Evolutionary conservation across 2,888 invertebrate species (phyloP).

Genomic region (Macropis europaea): DNA sequence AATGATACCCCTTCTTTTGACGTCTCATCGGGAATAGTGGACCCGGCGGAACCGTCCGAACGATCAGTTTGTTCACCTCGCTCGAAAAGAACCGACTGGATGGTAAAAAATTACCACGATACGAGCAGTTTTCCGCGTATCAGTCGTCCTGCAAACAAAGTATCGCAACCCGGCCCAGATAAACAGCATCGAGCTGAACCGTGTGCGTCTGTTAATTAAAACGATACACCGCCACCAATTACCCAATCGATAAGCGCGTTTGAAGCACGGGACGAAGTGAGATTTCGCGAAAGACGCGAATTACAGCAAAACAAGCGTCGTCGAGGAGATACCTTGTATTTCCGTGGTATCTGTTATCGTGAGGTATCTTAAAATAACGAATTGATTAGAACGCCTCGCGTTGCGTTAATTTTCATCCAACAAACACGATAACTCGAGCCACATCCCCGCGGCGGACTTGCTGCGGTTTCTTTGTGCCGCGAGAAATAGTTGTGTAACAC

Average conservation of each 20-base stretch:
- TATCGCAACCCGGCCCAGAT: slow-evolving; percentile 16
- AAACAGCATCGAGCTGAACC: background rate
- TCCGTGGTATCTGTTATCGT: slow-evolving; percentile 4
- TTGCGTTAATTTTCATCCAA: background rate
- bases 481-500: no score
- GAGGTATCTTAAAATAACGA: background rate
- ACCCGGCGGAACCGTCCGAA: no score
- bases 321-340: slow-evolving; percentile 15
- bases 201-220: slow-evolving; percentile 23
- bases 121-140: background rate
- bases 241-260: slow-evolving; percentile 5
- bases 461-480: no score
- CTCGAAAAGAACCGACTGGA: background rate
- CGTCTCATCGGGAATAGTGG: slow-evolving; percentile 12
- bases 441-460: no score
- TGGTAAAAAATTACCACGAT: slow-evolving; percentile 22
- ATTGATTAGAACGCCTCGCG: slow-evolving; percentile 4
- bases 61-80: slow-evolving; percentile 20
- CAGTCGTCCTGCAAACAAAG: background rate
- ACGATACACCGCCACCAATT: slow-evolving; percentile 7
- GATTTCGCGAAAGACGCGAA: background rate
- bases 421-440: slow-evolving; percentile 15
- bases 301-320: slow-evolving; percentile 15
- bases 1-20: no score
- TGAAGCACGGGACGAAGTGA: background rate